Evolutionary conservation across 2,113 vertebrate genomes (phyloP), one percentile per base, ranked within the genome.

Genomic region (Maylandia zebra): DNA sequence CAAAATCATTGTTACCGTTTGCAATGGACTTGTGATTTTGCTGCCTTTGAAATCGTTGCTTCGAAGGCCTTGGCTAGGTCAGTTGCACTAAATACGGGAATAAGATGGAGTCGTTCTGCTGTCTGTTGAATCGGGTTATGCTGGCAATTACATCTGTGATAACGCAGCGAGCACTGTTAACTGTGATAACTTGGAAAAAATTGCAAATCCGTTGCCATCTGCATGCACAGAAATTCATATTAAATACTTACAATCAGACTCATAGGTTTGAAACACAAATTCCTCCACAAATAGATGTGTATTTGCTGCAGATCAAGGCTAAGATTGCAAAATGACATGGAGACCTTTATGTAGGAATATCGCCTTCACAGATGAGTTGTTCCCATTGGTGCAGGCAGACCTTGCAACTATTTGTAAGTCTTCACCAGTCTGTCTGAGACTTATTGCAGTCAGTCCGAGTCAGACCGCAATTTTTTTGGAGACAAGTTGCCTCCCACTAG

Each of bases 401-500:
- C n/a, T 43, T 48, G 41, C 41, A 3, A 10, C 24, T 48, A 30
- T 48, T 48, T 76, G 1, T 17, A 48, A 30, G 43, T 17, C 69
- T 19, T 48, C 9, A 4, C 43, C 6, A 48, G 16, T 8, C 41
- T 48, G 41, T 17, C 41, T 48, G 24, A 1, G 13, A 48, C 14
- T 10, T 45, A 48, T 27, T 74, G 69, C 69, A 48, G 41, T 74
- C 14, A 30, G 1, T 19, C 10, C 0, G 10, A 76, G 41, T 76
- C 0, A 0, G 22, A 76, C 8, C 1, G 6, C 0, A 17, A 30
- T 30, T 48, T 0, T 27, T 17, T 48, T 48, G 71, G 6, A 48
- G 41, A 12, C 16, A 30, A 7, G 69, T 76, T 30, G 1, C 3
- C 9, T 76, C 69, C 69, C 22, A 76, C 24, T 27, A 11, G 41